phyloP scores from a whole-genome alignment of 1,140 invertebrate species.

The Periplaneta americana region DNA sequence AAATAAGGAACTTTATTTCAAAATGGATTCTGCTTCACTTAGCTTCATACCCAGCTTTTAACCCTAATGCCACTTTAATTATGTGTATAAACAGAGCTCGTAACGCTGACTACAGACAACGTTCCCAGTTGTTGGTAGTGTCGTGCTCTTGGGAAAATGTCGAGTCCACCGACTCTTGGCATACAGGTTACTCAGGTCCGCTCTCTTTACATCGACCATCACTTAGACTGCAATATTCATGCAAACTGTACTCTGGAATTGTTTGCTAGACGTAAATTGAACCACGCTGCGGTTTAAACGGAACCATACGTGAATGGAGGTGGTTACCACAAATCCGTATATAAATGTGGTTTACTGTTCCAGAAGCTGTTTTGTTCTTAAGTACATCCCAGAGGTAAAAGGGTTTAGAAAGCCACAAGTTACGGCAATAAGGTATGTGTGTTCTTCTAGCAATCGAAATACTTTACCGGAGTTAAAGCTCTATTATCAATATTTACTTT shows the following conservation, averaged over 20 bases:
- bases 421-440: too few relatives aligned
- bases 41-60: neutral
- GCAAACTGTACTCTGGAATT: neutral
- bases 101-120: neutral
- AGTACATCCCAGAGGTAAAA: too few relatives aligned
- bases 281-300: neutral
- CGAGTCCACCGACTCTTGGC: neutral
- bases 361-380: too few relatives aligned
- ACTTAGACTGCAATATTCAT: neutral
- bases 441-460: too few relatives aligned
- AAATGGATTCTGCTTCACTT: too few relatives aligned
- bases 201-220: neutral
- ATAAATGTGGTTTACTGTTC: neutral
- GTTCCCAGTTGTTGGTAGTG: neutral
- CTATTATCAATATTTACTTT: too few relatives aligned
- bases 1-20: too few relatives aligned
- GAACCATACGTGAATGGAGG: neutral
- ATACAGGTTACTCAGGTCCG: neutral
- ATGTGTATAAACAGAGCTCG: neutral
- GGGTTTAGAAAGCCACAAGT: too few relatives aligned
- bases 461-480: too few relatives aligned
- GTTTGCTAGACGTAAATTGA: neutral
- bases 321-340: neutral
- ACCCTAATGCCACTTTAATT: neutral
- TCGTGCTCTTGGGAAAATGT: neutral